Evolutionary conservation across 1,140 invertebrate species (phyloP).

Genomic region (Saccostrea cuccullata): DNA sequence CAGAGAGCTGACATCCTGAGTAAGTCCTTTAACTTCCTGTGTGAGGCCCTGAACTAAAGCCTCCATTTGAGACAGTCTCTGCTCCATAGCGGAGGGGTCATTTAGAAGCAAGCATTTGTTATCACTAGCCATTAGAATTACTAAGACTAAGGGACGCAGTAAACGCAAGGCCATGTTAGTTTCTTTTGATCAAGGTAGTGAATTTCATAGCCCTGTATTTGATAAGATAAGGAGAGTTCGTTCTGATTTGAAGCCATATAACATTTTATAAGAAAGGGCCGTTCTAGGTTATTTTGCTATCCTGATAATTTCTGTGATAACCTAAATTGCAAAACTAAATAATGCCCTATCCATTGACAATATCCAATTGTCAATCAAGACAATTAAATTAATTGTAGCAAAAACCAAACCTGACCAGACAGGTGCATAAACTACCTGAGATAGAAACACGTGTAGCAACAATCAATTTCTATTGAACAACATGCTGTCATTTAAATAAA

Average conservation of each 20-base stretch:
- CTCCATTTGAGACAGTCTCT: background rate
- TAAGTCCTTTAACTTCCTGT: background rate
- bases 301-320: background rate
- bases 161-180: too few relatives aligned
- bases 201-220: too few relatives aligned
- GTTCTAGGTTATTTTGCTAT: background rate
- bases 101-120: background rate
- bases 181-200: too few relatives aligned
- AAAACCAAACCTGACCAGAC: conserved; percentile 7
- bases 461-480: background rate
- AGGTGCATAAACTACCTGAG: background rate
- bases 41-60: background rate
- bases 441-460: background rate
- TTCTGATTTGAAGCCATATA: too few relatives aligned
- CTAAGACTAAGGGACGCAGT: too few relatives aligned
- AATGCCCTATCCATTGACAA: background rate
- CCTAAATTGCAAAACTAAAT: background rate
- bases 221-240: too few relatives aligned
- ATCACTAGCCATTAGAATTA: too few relatives aligned
- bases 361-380: background rate
- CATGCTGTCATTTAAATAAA: too few relatives aligned
- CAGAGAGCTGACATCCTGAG: background rate
- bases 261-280: too few relatives aligned
- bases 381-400: background rate
- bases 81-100: background rate